These are phyloP conservation scores for Brachypteracias leptosomus DNA, from an alignment of 2,113 vertebrate species.

Conservation along the genomic window DNA sequence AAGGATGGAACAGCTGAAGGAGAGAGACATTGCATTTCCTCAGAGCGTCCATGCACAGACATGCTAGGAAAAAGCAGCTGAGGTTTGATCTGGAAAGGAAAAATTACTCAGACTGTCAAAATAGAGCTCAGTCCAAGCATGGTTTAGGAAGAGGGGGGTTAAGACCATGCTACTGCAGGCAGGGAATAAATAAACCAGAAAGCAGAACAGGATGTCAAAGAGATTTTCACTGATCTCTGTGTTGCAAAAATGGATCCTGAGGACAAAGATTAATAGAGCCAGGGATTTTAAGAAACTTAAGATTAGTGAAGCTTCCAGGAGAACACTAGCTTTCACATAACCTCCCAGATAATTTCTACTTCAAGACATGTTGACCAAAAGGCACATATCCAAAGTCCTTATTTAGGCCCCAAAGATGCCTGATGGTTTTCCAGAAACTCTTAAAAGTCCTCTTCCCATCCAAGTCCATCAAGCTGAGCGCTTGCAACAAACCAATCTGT, in stretches of 20 bases:
- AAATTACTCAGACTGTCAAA: not conserved
- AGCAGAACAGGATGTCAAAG: not conserved
- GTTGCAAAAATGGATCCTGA: not conserved
- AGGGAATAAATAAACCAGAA: not conserved
- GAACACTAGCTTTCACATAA: not conserved
- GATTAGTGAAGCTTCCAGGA: not conserved
- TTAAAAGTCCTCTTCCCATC: not conserved
- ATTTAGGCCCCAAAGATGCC: not conserved
- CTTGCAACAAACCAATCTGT: not conserved
- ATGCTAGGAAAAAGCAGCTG: not conserved
- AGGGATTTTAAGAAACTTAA: not conserved
- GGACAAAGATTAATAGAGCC: not conserved
- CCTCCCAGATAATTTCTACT: not conserved
- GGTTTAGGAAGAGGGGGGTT: not conserved
- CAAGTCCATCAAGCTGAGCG: not conserved
- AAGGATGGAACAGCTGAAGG: not conserved
- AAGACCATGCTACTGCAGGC: not conserved
- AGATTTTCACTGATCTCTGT: not conserved
- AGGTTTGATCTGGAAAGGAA: not conserved
- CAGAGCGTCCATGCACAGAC: not conserved
- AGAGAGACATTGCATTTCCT: not conserved
- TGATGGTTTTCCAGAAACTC: not conserved
- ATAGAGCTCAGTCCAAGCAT: not conserved
- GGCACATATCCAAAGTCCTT: not conserved
- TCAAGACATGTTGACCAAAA: not conserved